Percentiles rank a stretch among this genome's conserved stretches.
Evolutionary conservation across 2,888 invertebrate species (phyloP).

Genomic region (Drosophila leonis): DNA sequence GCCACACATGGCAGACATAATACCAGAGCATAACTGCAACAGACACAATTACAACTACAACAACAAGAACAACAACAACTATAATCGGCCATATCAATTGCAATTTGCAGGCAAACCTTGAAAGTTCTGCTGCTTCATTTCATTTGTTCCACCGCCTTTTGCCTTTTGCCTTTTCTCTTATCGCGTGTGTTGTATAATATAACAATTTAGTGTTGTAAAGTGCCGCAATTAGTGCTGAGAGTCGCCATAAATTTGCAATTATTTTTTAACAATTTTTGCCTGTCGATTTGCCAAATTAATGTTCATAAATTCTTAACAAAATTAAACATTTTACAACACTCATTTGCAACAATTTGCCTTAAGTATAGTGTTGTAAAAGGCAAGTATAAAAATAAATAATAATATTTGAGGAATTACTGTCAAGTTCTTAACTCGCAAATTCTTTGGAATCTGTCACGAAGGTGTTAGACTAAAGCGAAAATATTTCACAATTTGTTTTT

Average conservation of each 20-base stretch:
- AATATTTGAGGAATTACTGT: background rate
- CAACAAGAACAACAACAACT: background rate
- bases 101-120: background rate
- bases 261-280: background rate
- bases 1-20: background rate
- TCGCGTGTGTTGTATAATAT: background rate
- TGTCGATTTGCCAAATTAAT: background rate
- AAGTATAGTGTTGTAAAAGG: background rate
- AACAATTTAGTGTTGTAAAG: slow-evolving; percentile 10
- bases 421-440: background rate
- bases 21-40: background rate
- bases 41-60: background rate
- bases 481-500: background rate
- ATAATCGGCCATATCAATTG: background rate
- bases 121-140: slow-evolving; percentile 25
- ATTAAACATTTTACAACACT: background rate
- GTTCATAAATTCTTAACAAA: background rate
- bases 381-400: background rate
- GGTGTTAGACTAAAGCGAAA: background rate
- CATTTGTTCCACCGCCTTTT: background rate
- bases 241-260: background rate
- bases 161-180: slow-evolving; percentile 61
- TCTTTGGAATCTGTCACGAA: slow-evolving; percentile 18
- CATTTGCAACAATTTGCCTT: background rate
- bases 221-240: background rate